Conservation (phyloP, 64 coral and sea anemone species). For the Pachyseris speciosa region DNA sequence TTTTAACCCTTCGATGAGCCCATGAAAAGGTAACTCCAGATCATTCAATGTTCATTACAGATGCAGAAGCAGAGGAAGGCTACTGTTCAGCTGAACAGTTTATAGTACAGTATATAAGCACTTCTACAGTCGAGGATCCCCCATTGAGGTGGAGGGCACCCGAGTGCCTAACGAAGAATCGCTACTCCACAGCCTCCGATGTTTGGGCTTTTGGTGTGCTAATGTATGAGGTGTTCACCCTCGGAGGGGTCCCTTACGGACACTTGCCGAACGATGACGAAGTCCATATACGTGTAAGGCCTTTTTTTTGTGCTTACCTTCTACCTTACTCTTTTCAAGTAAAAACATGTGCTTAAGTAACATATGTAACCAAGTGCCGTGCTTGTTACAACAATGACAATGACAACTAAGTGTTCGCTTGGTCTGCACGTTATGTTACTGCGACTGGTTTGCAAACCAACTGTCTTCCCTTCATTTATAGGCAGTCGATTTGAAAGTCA, state of each 20-base stretch:
- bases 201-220: conserved; percentile 69
- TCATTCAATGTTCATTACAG: not conserved
- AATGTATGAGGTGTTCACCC: conserved; percentile 64
- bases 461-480: too few species aligned
- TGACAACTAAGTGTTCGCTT: too few species aligned
- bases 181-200: conserved; percentile 66
- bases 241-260: conserved; percentile 57
- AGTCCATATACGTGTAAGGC: not conserved
- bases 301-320: not conserved
- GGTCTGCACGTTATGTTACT: too few species aligned
- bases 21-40: too few species aligned
- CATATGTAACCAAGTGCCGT: too few species aligned
- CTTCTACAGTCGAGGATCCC: not conserved
- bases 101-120: not conserved
- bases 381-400: too few species aligned
- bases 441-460: too few species aligned
- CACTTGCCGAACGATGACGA: not conserved
- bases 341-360: too few species aligned
- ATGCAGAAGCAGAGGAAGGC: not conserved
- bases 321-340: too few species aligned
- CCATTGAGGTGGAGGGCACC: conserved; percentile 67
- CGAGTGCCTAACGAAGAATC: conserved; percentile 22
- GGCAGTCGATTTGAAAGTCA: too few species aligned
- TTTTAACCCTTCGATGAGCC: too few species aligned
- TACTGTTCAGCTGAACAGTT: not conserved